These are phyloP conservation scores for Phania funesta DNA, from an alignment of 2,888 invertebrate genomes.

Conservation along the genomic window DNA sequence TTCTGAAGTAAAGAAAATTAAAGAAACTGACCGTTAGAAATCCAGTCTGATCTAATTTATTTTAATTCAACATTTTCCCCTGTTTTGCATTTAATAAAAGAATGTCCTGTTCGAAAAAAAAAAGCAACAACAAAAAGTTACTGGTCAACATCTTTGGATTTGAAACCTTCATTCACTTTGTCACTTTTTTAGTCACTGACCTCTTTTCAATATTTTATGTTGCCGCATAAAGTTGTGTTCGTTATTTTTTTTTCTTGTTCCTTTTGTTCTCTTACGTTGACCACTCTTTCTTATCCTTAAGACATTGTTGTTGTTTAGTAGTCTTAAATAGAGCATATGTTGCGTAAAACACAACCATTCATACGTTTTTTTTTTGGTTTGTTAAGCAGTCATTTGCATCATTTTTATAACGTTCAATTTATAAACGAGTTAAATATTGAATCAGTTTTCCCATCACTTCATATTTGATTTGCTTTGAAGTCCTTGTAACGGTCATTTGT, in stretches of 20 bases:
- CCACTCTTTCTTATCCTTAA: constrained; percentile 34
- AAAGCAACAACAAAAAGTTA: background rate
- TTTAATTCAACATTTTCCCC: constrained; percentile 8
- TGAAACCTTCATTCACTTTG: background rate
- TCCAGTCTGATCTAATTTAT: constrained; percentile 50
- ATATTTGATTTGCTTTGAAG: constrained; percentile 12
- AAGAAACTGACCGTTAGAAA: constrained; percentile 62
- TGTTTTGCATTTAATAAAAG: background rate
- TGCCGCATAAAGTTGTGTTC: background rate
- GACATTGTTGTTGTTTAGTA: background rate
- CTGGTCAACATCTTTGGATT: constrained; percentile 28
- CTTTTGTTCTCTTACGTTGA: constrained; percentile 32
- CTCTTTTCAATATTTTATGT: constrained; percentile 60
- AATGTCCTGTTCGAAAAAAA: constrained; percentile 25
- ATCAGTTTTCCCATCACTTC: constrained; percentile 50
- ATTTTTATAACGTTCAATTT: constrained; percentile 10
- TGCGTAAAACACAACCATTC: constrained; percentile 32
- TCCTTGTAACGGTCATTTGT: constrained; percentile 56
- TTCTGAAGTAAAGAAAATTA: constrained; percentile 28
- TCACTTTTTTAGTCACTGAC: constrained; percentile 49
- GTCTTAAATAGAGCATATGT: constrained; percentile 57
- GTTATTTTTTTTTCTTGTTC: constrained; percentile 30
- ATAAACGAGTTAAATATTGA: background rate
- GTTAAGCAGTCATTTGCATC: constrained; percentile 46
- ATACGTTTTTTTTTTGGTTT: background rate